Base-by-base conservation (phyloP, 2,797 vertebrate genomes). In the Smutsia gigantea region DNA sequence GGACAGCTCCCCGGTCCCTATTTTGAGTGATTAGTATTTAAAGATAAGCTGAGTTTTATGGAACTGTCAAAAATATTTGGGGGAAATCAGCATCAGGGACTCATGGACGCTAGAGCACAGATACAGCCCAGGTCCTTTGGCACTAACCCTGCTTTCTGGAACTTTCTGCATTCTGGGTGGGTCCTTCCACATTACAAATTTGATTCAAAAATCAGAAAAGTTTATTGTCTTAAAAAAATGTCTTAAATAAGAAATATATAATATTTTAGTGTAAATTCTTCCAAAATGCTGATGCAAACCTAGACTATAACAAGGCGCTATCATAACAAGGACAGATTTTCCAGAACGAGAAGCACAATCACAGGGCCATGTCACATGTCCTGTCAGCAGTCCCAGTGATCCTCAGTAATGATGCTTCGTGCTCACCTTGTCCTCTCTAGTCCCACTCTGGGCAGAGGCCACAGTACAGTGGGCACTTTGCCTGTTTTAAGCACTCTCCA, bases 11-110 rank as follows among this genome's bases (percentile, higher is more conserved):
- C 63, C 57, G 21, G 29, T 0, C 39, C 18, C 4, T 51, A 79
- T 23, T 87, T 55, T 71, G 55, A 96, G 39, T 63, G 57, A 91
- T 51, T 82, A 72, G 64, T 88, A 14, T 83, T 82, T 79, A 94
- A 84, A 69, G 23, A 87, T 63, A 69, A 93, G 4, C 15, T 46
- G 27, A 37, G 9, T 57, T 75, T 64, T 83, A 79, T 18, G 21
- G 14, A 57, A 71, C 27, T 84, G 18, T 69, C 69, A 55, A 78
- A 95, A 92, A 37, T 71, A 83, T n/a, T 57, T n/a, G 23, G 31
- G 21, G 3, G 27, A 61, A 71, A 31, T 68, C 25, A 4, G 7
- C 75, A 42, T 87, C 34, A 6, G 9, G 21, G 11, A 77, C 25
- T 72, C 4, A 3, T 4, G 29, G 37, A 39, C 82, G 74, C 7